Evolutionary conservation across 2,113 vertebrate genomes (phyloP).

Genomic region (Excalfactoria chinensis): DNA sequence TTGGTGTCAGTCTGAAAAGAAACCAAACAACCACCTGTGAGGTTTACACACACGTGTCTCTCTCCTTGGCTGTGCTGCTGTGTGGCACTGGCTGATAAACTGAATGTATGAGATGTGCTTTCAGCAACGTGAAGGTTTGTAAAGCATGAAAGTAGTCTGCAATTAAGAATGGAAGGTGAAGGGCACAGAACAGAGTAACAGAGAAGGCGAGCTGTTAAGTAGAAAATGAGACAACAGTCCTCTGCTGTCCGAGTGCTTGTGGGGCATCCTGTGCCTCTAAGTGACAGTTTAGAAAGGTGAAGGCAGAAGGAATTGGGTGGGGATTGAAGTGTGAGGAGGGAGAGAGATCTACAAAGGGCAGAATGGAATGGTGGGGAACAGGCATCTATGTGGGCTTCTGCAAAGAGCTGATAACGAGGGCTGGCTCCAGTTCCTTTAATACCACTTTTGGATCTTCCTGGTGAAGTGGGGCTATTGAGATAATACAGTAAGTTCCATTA

Average conservation of each 20-base stretch:
- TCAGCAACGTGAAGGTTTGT: neutral
- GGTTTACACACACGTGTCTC: neutral
- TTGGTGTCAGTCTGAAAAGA: no score
- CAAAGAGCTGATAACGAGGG: neutral
- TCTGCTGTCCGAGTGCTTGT: neutral
- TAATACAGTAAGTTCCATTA: neutral
- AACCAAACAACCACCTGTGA: neutral
- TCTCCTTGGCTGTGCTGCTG: neutral
- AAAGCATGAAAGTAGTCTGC: neutral
- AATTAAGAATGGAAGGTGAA: neutral
- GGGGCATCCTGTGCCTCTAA: neutral
- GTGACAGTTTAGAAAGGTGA: neutral
- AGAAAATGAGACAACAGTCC: fast-evolving
- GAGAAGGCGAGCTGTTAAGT: neutral
- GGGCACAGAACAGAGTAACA: neutral
- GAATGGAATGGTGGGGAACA: neutral
- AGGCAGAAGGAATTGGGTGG: neutral
- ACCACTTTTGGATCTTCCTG: fast-evolving
- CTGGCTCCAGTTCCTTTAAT: neutral
- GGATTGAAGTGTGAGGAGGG: neutral
- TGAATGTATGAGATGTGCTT: neutral
- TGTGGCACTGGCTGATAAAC: neutral
- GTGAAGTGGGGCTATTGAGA: neutral
- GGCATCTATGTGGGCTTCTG: neutral
- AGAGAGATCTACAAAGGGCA: neutral